These are phyloP conservation scores for Leucopsar rothschildi DNA, from an alignment of 2,113 vertebrate genomes.

Conservation along the genomic window DNA sequence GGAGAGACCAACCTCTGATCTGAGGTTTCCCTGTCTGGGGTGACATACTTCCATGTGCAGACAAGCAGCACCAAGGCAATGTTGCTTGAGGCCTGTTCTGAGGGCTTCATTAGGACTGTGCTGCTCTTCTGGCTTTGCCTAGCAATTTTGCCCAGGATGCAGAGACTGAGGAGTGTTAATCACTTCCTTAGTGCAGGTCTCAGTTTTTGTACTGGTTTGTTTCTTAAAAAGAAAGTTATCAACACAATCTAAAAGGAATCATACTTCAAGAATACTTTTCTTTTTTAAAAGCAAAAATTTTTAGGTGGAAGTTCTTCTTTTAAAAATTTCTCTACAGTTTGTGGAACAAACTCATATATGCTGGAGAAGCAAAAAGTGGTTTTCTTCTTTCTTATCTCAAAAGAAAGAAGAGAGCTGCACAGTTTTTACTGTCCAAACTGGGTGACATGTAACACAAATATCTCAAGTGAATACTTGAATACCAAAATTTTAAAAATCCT, in stretches of 20 bases:
- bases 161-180: not conserved
- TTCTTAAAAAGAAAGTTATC: not conserved
- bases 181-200: not conserved
- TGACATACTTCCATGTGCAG: not conserved
- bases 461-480: not conserved
- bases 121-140: not conserved
- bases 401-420: not conserved
- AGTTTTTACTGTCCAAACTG: not conserved
- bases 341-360: not conserved
- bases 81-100: not conserved
- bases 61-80: slow-evolving; percentile 8
- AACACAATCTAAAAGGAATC: not conserved
- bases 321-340: not conserved
- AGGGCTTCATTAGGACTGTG: slow-evolving; percentile 7
- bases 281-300: not conserved
- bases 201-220: not conserved
- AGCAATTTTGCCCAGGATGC: not conserved
- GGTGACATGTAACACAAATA: not conserved
- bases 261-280: not conserved
- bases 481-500: not conserved
- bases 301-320: not conserved
- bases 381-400: not conserved
- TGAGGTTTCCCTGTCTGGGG: slow-evolving; percentile 11
- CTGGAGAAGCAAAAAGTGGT: not conserved
- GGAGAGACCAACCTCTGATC: slow-evolving; percentile 37